Evolutionary conservation across 2,888 invertebrate species (phyloP), one percentile per base, ranked within the genome.

Genomic region (Acrobeloides nanus): DNA sequence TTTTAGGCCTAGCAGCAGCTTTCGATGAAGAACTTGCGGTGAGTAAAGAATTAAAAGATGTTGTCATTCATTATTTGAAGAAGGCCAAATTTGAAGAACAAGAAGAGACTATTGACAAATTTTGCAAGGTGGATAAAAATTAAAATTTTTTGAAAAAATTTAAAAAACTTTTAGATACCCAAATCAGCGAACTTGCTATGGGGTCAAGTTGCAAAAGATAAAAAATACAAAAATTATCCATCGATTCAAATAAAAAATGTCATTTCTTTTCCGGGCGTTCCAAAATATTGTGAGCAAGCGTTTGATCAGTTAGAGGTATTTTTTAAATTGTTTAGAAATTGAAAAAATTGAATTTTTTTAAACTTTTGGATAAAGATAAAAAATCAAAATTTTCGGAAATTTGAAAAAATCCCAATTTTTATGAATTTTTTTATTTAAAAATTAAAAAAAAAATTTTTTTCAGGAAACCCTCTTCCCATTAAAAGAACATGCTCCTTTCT

Each of bases 211-310:
- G 70, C 69, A 47, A 35, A 46, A 59, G 31, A 73, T 73, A 3
- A 74, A 74, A 17, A 66, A 75, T 33, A 74, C 61, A 77, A 79
- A 76, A 76, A 80, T 38, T 80, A 77, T 56, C 78, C 78, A 1
- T 69, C 77, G 20, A 76, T 80, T 18, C 72, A 68, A 46, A 74
- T 83, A 10, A 72, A 74, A 32, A 85, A 85, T 74, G 83, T 84
- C 1, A 81, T 80, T 61, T 79, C 84, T 46, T 82, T 84, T 61
- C 84, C 85, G 29, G 84, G 84, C 2, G 81, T 84, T 34, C 84
- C 84, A 2, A 75, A 78, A 2, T 73, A 79, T 35, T 67, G 80
- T 49, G 75, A 78, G 55, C 64, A 64, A 44, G 74, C 76, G 17
- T 79, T 79, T 56, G 59, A 66, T 17, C 64, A 74, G 46, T 51